Evolutionary conservation across 1,140 invertebrate genomes (phyloP), one percentile per base, ranked within the genome.

Genomic region (Phenacoccus solenopsis): DNA sequence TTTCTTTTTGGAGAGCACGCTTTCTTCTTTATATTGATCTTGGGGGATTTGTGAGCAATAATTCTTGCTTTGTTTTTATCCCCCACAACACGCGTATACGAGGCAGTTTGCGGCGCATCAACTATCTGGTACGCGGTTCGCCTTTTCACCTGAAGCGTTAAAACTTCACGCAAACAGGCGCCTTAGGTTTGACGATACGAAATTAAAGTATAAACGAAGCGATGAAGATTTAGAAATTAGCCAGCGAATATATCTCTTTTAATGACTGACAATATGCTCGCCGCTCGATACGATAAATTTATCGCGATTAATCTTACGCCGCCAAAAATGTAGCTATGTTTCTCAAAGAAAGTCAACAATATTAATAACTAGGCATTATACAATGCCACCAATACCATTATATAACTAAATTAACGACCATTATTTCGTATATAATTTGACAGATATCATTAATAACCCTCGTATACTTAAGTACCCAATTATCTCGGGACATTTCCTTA

Each of bases 391-490:
- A 64, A 64, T 64, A 64, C 59, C 59, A 64, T 64, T 64, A 64
- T 64, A 27, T 64, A 64, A 64, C 59, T 64, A 64, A 64, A 64
- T 64, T 64, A 64, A 64, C 59, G 59, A 64, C 59, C 59, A 25
- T 64, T 64, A 64, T 64, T 64, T 64, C 59, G 59, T 64, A 64
- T 64, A 64, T 64, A 64, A 64, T 64, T 64, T 64, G 59, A 64
- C 59, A 64, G 59, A 25, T 25, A 27, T 64, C 59, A 64, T 64
- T 64, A 25, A 64, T 64, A 25, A 25, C 59, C 59, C 25, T 64
- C 59, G 59, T 64, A 64, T 64, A 64, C 59, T 64, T 64, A 64
- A 64, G 59, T 64, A 64, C 59, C 59, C 59, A 64, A 64, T 64
- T 64, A 64, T 64, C 59, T 27, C 21, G 59, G 59, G 22, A 64